These are phyloP conservation scores for Gopherus evgoodei DNA, from an alignment of 2,113 vertebrate species.

Conservation along the genomic window DNA sequence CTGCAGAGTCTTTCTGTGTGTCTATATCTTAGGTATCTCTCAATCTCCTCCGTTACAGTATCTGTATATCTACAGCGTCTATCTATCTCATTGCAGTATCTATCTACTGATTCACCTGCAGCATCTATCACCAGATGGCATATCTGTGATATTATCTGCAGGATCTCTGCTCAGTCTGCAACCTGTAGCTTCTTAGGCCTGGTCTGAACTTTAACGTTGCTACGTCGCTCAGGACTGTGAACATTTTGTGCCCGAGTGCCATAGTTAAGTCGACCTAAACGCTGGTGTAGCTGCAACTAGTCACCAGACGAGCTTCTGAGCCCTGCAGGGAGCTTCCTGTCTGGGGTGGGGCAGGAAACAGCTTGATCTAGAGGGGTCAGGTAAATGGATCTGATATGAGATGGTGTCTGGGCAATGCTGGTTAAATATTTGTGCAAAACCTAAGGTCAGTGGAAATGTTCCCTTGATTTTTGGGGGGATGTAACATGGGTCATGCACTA, in stretches of 20 bases:
- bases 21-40: conserved; percentile 65
- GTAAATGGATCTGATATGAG: background rate
- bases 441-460: background rate
- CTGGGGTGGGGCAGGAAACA: no score
- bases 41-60: conserved; percentile 21
- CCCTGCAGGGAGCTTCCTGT: background rate
- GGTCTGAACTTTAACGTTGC: background rate
- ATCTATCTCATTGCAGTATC: conserved; percentile 17
- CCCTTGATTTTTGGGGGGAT: background rate
- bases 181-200: background rate
- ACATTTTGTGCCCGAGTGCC: no score
- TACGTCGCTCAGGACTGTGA: no score
- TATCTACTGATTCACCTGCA: background rate
- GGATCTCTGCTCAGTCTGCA: background rate
- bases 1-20: conserved; percentile 49
- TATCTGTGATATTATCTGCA: background rate
- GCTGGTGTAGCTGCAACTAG: no score
- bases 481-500: background rate
- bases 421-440: background rate
- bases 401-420: background rate
- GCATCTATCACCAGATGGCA: no score
- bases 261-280: background rate
- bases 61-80: conserved; percentile 13
- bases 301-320: background rate
- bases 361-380: background rate